A percentile compares a stretch with the other conserved stretches of the same genome.
Conservation (phyloP, 2,113 vertebrate genomes). For the Baryphthengus martii region DNA sequence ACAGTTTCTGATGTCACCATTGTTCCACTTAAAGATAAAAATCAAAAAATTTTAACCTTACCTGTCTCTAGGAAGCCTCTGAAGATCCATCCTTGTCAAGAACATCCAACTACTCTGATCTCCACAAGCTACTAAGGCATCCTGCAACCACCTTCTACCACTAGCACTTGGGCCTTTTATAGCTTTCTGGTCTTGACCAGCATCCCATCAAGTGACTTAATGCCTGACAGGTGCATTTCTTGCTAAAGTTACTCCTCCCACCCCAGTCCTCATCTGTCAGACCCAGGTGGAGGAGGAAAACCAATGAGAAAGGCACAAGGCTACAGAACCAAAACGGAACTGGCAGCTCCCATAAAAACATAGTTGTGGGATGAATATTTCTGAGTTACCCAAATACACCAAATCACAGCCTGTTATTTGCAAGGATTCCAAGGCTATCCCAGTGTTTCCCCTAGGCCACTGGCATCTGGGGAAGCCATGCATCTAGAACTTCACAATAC, state of each 20-base stretch:
- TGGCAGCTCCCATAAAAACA: not conserved
- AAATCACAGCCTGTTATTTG: not conserved
- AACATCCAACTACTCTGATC: not conserved
- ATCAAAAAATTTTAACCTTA: not conserved
- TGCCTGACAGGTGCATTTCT: not conserved
- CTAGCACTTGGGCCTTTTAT: not conserved
- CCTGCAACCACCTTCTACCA: not conserved
- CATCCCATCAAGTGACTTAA: not conserved
- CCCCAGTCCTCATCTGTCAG: not conserved
- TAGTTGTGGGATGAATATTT: not conserved
- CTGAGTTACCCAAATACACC: not conserved
- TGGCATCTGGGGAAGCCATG: accelerated
- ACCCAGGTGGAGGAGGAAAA: not conserved
- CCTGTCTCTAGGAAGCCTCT: not conserved
- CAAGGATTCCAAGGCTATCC: not conserved
- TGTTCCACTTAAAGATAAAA: not conserved
- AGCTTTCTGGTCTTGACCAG: not conserved
- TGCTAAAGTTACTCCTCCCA: not conserved
- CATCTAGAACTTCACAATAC: not conserved
- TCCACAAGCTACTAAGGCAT: accelerated
- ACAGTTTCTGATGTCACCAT: not conserved
- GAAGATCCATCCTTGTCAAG: not conserved
- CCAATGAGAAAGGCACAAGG: not conserved
- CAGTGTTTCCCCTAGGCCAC: accelerated
- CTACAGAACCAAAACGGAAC: not conserved